Evolutionary conservation across 2,113 vertebrate species (phyloP).

Genomic region (Oostethus manadensis): DNA sequence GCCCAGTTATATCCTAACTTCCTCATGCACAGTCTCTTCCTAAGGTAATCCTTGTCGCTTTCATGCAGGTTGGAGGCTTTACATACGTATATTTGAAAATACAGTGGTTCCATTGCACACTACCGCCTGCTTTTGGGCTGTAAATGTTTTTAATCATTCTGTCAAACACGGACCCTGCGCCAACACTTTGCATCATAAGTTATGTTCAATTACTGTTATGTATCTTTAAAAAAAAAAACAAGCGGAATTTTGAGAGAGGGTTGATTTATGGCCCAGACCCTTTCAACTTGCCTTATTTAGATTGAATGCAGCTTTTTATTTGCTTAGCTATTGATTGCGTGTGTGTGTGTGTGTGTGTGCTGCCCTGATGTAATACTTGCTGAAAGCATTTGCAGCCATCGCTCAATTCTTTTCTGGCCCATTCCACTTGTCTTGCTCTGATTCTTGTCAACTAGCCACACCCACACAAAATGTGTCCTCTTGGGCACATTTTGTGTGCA

Average conservation of each 20-base stretch:
- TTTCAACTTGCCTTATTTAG: slow-evolving; percentile 57
- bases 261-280: slow-evolving; percentile 33
- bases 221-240: neutral
- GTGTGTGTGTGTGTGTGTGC: slow-evolving; percentile 47
- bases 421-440: slow-evolving; percentile 26
- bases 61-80: no score
- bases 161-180: neutral
- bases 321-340: slow-evolving; percentile 74
- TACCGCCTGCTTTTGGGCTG: no score
- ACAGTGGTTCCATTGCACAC: no score
- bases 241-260: slow-evolving; percentile 38
- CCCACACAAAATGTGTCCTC: neutral
- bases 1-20: no score
- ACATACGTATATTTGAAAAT: no score
- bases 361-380: slow-evolving; percentile 70
- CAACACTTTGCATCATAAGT: neutral
- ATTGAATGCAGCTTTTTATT: slow-evolving; percentile 69
- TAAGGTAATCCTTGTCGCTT: no score
- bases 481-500: no score
- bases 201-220: slow-evolving; percentile 4
- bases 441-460: slow-evolving; percentile 9
- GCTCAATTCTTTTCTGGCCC: slow-evolving; percentile 53
- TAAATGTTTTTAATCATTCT: neutral
- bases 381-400: slow-evolving; percentile 72
- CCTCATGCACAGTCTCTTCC: no score